Evolutionary conservation across 2,113 vertebrate species (phyloP).

Genomic region (cattle (Bos taurus)): DNA sequence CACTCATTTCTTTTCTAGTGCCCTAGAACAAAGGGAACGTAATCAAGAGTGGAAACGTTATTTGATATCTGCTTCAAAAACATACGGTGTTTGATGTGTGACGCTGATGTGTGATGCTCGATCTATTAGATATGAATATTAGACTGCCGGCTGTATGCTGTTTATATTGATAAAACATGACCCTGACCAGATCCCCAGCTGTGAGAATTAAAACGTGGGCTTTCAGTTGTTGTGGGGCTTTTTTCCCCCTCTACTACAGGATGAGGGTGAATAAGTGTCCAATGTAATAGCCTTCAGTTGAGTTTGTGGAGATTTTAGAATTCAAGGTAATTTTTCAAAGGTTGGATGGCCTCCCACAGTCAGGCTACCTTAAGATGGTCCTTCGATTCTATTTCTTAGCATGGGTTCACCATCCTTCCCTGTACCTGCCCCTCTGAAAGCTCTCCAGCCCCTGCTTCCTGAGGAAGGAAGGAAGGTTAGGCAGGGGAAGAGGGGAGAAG

Average conservation of each 20-base stretch:
- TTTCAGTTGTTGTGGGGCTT: slow-evolving; percentile 6
- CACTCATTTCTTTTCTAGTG: slow-evolving; percentile 51
- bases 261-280: slow-evolving; percentile 52
- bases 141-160: slow-evolving; percentile 71
- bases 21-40: slow-evolving; percentile 74
- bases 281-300: slow-evolving; percentile 49
- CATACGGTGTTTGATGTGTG: slow-evolving; percentile 73
- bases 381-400: neutral
- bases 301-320: slow-evolving; percentile 56
- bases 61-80: slow-evolving; percentile 78
- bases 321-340: slow-evolving; percentile 14
- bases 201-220: slow-evolving; percentile 66
- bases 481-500: neutral
- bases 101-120: slow-evolving; percentile 71
- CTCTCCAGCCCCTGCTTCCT: neutral
- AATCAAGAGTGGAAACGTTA: slow-evolving; percentile 71
- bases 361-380: neutral
- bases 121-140: slow-evolving; percentile 79
- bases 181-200: slow-evolving; percentile 72
- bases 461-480: neutral
- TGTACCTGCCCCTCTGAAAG: neutral
- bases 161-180: slow-evolving; percentile 73
- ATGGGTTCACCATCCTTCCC: neutral
- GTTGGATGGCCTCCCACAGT: neutral
- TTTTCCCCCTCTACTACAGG: slow-evolving; percentile 4